These are phyloP conservation scores for cattle (Bos taurus) DNA, from an alignment of 2,113 vertebrate genomes.

Conservation along the genomic window ARS-UCD2.0 NC_037336.1:1379501-1380000, in stretches of 20 bases:
- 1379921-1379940: background rate
- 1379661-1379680: background rate
- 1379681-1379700: background rate
- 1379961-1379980: background rate
- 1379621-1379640: background rate
- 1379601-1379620: background rate
- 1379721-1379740: background rate
- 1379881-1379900: background rate
- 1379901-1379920: background rate
- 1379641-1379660: background rate
- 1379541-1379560: background rate
- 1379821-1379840: background rate
- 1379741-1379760: background rate
- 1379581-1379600: background rate
- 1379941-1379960: background rate
- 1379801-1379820: background rate
- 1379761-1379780: background rate
- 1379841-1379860: background rate
- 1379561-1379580: background rate
- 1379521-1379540: background rate
- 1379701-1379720: rapidly evolving
- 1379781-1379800: background rate
- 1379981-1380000: background rate
- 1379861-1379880: background rate
- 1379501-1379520: background rate